Percentiles rank a stretch among this genome's conserved stretches.
These are phyloP conservation scores for Phyllostomus discolor DNA, from an alignment of 2,113 vertebrate species.

Conservation along the genomic window DNA sequence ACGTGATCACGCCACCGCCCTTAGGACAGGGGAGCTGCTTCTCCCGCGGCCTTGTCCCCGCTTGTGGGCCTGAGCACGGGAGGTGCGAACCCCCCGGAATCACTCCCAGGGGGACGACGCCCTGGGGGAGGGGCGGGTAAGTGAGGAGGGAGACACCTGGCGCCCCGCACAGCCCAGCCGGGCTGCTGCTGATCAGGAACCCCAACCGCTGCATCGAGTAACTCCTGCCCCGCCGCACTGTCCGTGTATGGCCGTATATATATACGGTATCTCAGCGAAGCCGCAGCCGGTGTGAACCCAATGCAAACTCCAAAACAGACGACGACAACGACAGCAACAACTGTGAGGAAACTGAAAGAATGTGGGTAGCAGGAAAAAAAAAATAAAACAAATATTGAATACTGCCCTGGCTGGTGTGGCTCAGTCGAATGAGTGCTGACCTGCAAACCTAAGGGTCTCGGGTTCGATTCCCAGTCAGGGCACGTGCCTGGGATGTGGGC, in stretches of 20 bases:
- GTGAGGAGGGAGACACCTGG: neutral
- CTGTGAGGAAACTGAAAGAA: neutral
- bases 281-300: neutral
- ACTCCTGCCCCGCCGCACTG: neutral
- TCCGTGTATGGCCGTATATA: neutral
- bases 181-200: neutral
- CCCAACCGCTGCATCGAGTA: neutral
- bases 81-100: neutral
- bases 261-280: neutral
- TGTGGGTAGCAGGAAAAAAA: neutral
- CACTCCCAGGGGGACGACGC: neutral
- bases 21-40: neutral
- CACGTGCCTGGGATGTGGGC: no score
- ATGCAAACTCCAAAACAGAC: neutral
- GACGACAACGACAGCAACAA: neutral
- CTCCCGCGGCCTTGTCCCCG: neutral
- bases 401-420: no score
- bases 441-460: no score
- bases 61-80: neutral
- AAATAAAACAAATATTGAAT: neutral
- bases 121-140: neutral
- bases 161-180: neutral
- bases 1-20: no score
- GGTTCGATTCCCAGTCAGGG: no score
- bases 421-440: no score